These are phyloP conservation scores for Phortica okadai DNA, from an alignment of 2,888 invertebrate species.

Conservation along the genomic window DNA sequence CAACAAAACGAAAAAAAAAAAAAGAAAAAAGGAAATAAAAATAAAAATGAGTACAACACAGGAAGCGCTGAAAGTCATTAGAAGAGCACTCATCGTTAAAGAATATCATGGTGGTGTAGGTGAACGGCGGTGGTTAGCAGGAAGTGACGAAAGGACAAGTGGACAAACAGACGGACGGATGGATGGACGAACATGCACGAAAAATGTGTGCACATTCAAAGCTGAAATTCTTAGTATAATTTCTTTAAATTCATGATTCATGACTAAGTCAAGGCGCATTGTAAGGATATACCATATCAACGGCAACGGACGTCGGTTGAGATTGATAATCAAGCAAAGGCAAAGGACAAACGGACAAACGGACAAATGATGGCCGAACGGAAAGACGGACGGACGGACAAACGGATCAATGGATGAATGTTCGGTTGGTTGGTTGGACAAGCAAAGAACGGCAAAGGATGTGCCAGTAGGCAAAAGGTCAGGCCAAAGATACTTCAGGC, in stretches of 20 bases:
- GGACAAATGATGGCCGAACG: not conserved
- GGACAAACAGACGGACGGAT: too few species aligned
- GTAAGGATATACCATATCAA: slow-evolving; percentile 12
- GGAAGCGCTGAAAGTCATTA: not conserved
- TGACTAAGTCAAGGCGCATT: slow-evolving; percentile 31
- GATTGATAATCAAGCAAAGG: slow-evolving; percentile 50
- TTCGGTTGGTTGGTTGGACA: not conserved
- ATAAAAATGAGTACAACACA: slow-evolving; percentile 21
- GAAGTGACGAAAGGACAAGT: too few species aligned
- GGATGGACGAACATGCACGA: too few species aligned
- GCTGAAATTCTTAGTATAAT: too few species aligned
- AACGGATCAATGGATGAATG: slow-evolving; percentile 32
- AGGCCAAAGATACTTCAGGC: not conserved
- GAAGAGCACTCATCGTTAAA: too few species aligned
- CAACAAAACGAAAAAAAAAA: slow-evolving; percentile 39
- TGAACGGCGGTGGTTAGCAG: too few species aligned
- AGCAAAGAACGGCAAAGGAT: too few species aligned
- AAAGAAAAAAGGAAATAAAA: slow-evolving; percentile 22
- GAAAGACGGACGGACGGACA: slow-evolving; percentile 30
- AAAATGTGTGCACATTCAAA: too few species aligned
- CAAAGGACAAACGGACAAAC: not conserved
- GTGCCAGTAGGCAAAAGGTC: not conserved
- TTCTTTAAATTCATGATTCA: slow-evolving; percentile 63
- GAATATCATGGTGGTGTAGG: too few species aligned
- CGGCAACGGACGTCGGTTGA: slow-evolving; percentile 4